Conservation (phyloP, 2,888 invertebrate genomes). For the Crepidodera aurea region DNA sequence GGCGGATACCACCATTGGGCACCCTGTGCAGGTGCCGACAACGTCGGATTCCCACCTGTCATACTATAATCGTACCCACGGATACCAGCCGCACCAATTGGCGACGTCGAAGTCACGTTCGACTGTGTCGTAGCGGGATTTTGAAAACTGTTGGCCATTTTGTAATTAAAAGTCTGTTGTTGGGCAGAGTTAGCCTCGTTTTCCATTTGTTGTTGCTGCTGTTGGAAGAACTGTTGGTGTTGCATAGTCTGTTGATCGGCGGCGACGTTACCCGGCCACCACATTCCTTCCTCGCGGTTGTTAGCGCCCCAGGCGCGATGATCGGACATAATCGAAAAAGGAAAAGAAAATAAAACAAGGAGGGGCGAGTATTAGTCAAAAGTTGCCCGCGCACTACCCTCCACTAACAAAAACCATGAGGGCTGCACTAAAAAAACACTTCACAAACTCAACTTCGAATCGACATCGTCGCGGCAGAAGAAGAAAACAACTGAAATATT, state of each 20-base stretch:
- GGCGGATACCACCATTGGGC: constrained; percentile 82
- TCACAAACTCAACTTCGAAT: constrained; percentile 24
- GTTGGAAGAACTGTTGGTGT: constrained; percentile 53
- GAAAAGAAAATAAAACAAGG: constrained; percentile 40
- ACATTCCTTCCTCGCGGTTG: constrained; percentile 68
- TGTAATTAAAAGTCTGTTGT: constrained; percentile 82
- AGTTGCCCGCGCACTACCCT: constrained; percentile 44
- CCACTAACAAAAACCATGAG: constrained; percentile 41
- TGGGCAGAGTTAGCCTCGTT: constrained; percentile 65
- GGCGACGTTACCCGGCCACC: constrained; percentile 68
- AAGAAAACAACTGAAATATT: constrained; percentile 35
- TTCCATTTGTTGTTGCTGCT: constrained; percentile 54
- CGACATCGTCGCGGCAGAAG: constrained; percentile 27
- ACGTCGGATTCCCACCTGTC: constrained; percentile 51
- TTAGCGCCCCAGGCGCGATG: constrained; percentile 69
- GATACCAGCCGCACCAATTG: constrained; percentile 64
- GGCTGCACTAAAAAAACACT: constrained; percentile 29
- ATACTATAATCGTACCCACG: constrained; percentile 76
- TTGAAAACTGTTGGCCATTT: constrained; percentile 86
- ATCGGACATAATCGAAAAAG: constrained; percentile 66
- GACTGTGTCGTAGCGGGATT: constrained; percentile 74
- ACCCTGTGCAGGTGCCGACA: constrained; percentile 62
- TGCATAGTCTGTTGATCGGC: constrained; percentile 58
- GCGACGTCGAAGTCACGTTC: constrained; percentile 67
- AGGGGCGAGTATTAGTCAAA: constrained; percentile 29